phyloP scores from a whole-genome alignment of 2,113 vertebrate species.

The Neofelis nebulosa region DNA sequence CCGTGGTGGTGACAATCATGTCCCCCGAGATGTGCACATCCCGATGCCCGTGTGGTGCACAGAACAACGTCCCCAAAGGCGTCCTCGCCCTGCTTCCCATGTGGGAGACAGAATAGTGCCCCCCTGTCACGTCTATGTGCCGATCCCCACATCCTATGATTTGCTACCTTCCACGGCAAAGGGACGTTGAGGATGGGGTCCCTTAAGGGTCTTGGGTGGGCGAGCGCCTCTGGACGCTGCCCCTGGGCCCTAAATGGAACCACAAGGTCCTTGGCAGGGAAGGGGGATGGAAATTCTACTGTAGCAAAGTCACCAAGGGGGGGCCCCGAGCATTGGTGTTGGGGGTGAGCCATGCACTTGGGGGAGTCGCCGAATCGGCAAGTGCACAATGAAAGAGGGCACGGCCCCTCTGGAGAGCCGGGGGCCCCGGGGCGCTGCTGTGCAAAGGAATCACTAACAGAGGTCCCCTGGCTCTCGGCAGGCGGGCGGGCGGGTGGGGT shows the following conservation, averaged over 20 bases:
- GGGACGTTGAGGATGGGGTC: background rate
- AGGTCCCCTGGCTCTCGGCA: too few relatives aligned
- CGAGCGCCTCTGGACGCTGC: too few relatives aligned
- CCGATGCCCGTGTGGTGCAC: background rate
- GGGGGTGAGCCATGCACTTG: too few relatives aligned
- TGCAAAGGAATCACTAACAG: too few relatives aligned
- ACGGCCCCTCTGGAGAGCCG: too few relatives aligned
- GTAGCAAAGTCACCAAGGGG: background rate
- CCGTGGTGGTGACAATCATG: background rate
- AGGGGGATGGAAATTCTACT: background rate
- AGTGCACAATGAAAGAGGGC: too few relatives aligned
- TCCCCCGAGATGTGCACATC: background rate
- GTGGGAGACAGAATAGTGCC: background rate
- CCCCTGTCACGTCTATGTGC: background rate
- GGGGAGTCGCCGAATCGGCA: too few relatives aligned
- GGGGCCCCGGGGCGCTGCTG: too few relatives aligned
- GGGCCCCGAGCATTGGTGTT: too few relatives aligned
- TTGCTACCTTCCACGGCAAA: background rate
- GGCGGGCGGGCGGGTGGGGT: too few relatives aligned
- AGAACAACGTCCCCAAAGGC: background rate
- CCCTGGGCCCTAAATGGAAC: too few relatives aligned
- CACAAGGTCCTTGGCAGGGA: background rate
- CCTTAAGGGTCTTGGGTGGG: background rate
- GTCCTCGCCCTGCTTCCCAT: background rate
- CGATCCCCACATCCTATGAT: background rate